These are phyloP conservation scores for Gobiocypris rarus DNA, from an alignment of 2,113 vertebrate genomes.

Conservation along the genomic window DNA sequence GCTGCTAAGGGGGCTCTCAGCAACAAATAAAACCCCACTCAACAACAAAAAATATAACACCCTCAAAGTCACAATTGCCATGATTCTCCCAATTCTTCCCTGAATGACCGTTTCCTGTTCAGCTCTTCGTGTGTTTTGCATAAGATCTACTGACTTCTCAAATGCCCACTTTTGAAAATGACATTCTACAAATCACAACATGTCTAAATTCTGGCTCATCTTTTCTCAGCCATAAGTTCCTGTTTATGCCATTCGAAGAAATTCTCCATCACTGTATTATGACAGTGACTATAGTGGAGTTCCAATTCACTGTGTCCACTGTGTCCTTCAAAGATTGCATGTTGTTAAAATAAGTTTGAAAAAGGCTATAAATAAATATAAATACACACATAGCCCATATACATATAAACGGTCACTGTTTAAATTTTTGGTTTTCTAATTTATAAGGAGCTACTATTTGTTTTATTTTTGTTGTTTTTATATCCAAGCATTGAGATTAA, in stretches of 20 bases:
- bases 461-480: not conserved
- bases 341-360: not conserved
- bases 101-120: not conserved
- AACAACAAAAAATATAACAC: slow-evolving; percentile 10
- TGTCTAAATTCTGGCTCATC: not conserved
- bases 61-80: slow-evolving; percentile 7
- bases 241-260: not conserved
- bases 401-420: no score
- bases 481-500: not conserved
- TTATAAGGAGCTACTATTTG: not conserved
- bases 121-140: not conserved
- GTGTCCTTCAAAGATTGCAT: not conserved
- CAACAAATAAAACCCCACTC: not conserved
- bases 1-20: not conserved
- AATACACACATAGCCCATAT: no score
- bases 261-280: not conserved
- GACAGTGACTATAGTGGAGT: not conserved
- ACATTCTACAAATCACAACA: not conserved
- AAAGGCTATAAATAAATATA: not conserved
- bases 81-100: not conserved
- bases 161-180: not conserved
- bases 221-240: not conserved
- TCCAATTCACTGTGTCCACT: not conserved
- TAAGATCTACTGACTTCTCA: not conserved
- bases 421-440: not conserved